phyloP scores from a whole-genome alignment of 1,140 invertebrate genomes.

The Marisa cornuarietis region DNA sequence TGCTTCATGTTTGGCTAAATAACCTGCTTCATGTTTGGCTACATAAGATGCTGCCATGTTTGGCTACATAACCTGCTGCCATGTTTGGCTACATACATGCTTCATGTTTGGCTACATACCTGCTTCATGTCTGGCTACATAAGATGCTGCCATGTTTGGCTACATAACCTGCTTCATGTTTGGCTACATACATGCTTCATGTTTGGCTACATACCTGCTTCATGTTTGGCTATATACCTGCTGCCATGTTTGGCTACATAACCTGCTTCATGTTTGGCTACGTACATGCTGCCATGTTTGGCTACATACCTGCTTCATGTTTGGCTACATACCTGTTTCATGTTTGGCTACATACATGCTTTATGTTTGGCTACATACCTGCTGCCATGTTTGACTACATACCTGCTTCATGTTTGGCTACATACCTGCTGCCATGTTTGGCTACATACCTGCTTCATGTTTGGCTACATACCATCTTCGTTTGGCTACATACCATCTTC shows the following conservation, averaged over 20 bases:
- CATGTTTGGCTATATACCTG: neutral
- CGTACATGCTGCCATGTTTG: too few species aligned
- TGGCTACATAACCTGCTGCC: too few species aligned
- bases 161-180: too few species aligned
- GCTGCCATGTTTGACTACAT: neutral
- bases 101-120: too few species aligned
- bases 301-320: neutral
- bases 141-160: too few species aligned
- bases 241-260: neutral
- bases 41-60: neutral
- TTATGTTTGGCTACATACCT: neutral
- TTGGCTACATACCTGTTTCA: neutral
- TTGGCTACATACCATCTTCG: too few species aligned
- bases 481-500: too few species aligned
- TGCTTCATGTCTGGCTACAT: neutral
- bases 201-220: neutral
- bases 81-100: neutral
- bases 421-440: neutral
- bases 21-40: neutral
- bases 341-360: neutral
- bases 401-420: neutral
- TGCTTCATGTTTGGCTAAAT: neutral
- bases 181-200: too few species aligned
- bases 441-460: too few species aligned
- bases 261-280: neutral